Percentiles rank a stretch among this genome's conserved stretches.
Evolutionary conservation across 92 coral and sea anemone genomes (phyloP).

Genomic region (Heliopora coerulea): DNA sequence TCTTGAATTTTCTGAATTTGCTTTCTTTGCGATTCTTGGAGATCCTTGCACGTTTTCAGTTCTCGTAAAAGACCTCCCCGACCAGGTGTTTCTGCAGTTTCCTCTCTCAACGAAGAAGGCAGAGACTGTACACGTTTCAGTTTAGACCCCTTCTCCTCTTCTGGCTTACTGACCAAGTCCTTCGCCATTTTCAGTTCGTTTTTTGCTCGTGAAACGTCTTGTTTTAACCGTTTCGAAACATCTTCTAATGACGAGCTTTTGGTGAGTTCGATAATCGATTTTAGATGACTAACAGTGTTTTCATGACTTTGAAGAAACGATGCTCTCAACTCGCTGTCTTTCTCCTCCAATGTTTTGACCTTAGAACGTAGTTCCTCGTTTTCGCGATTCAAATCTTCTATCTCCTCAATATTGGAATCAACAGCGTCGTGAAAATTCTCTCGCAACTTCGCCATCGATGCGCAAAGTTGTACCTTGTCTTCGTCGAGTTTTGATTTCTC

Average conservation of each 20-base stretch:
- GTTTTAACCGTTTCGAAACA: constrained; percentile 58
- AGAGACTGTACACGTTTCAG: constrained; percentile 21
- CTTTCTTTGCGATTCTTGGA: constrained; percentile 79
- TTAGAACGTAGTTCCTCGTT: constrained; percentile 65
- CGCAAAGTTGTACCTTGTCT: constrained; percentile 80
- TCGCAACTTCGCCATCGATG: constrained; percentile 77
- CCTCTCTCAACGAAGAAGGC: constrained; percentile 34
- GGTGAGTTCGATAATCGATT: constrained; percentile 69
- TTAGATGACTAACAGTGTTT: constrained; percentile 58
- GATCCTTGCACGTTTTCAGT: constrained; percentile 82
- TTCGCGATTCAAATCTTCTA: constrained; percentile 72
- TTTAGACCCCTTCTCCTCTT: constrained; percentile 4
- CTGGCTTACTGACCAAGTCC: background rate
- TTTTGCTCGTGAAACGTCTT: constrained; percentile 42
- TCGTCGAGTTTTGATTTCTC: constrained; percentile 79
- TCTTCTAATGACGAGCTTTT: constrained; percentile 63
- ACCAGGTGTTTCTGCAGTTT: constrained; percentile 43
- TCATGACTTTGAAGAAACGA: constrained; percentile 57
- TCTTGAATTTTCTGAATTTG: constrained; percentile 85
- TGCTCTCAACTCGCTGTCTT: constrained; percentile 57
- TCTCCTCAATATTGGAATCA: constrained; percentile 93
- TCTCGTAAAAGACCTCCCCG: constrained; percentile 71
- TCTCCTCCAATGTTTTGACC: constrained; percentile 50
- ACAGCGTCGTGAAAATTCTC: constrained; percentile 83
- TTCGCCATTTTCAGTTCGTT: constrained; percentile 28